phyloP scores from a whole-genome alignment of 2,113 vertebrate species.

The Engystomops pustulosus region DNA sequence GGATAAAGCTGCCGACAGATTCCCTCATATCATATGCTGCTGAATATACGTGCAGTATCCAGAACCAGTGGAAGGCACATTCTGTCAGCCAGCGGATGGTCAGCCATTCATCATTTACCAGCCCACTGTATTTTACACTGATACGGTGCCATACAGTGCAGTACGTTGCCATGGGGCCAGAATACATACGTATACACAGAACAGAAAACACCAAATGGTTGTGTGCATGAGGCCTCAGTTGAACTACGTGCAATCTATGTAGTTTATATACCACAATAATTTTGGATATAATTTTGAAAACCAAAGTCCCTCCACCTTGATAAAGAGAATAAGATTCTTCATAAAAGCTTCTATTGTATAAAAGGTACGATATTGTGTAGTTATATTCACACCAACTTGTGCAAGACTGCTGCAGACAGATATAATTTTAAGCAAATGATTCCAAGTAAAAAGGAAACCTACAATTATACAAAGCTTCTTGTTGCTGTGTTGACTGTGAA shows the following conservation, averaged over 20 bases:
- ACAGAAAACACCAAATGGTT: no score
- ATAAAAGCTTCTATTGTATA: not conserved
- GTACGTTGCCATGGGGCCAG: no score
- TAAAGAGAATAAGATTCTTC: not conserved
- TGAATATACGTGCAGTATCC: no score
- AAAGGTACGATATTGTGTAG: not conserved
- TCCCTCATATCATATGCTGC: no score
- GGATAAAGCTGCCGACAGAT: no score
- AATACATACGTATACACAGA: no score
- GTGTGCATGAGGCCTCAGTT: no score
- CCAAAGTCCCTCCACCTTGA: not conserved
- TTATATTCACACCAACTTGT: not conserved
- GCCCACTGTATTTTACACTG: no score
- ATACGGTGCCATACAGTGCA: no score
- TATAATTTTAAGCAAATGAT: not conserved
- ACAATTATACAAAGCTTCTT: not conserved
- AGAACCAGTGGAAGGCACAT: no score
- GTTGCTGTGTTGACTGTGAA: conserved; percentile 30
- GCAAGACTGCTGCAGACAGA: not conserved
- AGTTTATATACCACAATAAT: not conserved
- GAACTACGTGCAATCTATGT: not conserved
- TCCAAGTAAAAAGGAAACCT: not conserved
- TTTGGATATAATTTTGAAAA: not conserved
- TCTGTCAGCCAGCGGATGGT: no score
- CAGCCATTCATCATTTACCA: no score